phyloP scores from a whole-genome alignment of 2,797 vertebrate species.

The Champsocephalus esox region DNA sequence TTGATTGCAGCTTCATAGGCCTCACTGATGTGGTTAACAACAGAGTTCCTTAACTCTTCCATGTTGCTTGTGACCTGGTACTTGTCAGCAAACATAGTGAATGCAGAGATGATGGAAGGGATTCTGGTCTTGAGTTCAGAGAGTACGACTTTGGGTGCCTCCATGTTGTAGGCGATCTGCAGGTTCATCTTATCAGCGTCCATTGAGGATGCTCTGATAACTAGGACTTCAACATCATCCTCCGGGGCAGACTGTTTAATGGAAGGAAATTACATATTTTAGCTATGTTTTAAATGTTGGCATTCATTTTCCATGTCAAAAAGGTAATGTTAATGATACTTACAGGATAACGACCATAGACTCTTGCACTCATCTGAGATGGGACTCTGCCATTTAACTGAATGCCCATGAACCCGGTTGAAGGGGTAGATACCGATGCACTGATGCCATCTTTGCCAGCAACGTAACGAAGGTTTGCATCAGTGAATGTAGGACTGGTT shows the following conservation, averaged over 20 bases:
- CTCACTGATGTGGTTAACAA: slow-evolving; percentile 73
- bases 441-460: slow-evolving; percentile 64
- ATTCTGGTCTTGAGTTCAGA: slow-evolving; percentile 81
- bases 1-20: slow-evolving; percentile 69
- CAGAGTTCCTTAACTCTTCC: slow-evolving; percentile 74
- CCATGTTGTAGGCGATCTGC: slow-evolving; percentile 86
- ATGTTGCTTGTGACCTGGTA: slow-evolving; percentile 80
- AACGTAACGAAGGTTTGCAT: slow-evolving; percentile 73
- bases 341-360: slow-evolving; percentile 88
- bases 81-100: slow-evolving; percentile 79
- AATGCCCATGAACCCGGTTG: slow-evolving; percentile 84
- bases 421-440: slow-evolving; percentile 73
- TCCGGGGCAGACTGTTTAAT: slow-evolving; percentile 84
- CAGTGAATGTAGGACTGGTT: slow-evolving; percentile 79
- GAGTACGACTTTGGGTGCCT: slow-evolving; percentile 80
- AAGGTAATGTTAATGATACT: slow-evolving; percentile 61
- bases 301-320: slow-evolving; percentile 1
- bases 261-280: slow-evolving; percentile 25
- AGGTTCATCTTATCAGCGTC: slow-evolving; percentile 77
- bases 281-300: not conserved
- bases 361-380: slow-evolving; percentile 73
- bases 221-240: slow-evolving; percentile 85
- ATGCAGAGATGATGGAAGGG: slow-evolving; percentile 76
- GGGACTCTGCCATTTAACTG: slow-evolving; percentile 64
- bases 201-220: slow-evolving; percentile 74